Percentiles rank a stretch among this genome's conserved stretches.
phyloP scores from a whole-genome alignment of 2,888 invertebrate species.

The Drosophila seclusa region DNA sequence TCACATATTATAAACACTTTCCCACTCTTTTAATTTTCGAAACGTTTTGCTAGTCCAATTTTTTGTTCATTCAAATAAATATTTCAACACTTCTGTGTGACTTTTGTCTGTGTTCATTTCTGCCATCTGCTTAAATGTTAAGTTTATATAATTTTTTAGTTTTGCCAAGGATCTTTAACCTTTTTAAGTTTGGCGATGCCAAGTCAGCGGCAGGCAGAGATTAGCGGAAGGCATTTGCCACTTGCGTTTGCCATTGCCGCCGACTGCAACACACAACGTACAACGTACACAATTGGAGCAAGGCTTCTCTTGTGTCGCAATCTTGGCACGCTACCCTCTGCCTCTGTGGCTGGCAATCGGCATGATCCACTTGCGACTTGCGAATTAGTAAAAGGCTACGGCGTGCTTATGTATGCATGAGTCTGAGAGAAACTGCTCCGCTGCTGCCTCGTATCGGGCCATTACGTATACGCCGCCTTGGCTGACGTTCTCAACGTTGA shows the following conservation, averaged over 20 bases:
- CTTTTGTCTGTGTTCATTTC: not conserved
- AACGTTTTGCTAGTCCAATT: not conserved
- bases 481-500: conserved; percentile 31
- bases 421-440: conserved; percentile 13
- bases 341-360: conserved; percentile 27
- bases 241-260: conserved; percentile 16
- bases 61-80: not conserved
- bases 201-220: conserved; percentile 13
- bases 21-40: not conserved
- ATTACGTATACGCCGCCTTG: conserved; percentile 67
- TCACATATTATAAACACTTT: not conserved
- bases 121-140: not conserved
- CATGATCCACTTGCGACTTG: conserved; percentile 62
- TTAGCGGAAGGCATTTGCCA: conserved; percentile 31
- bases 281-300: conserved; percentile 38
- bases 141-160: not conserved
- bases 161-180: conserved; percentile 7
- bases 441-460: conserved; percentile 30
- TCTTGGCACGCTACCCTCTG: conserved; percentile 36
- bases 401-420: conserved; percentile 37
- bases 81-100: not conserved
- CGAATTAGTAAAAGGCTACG: conserved; percentile 34
- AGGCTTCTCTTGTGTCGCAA: conserved; percentile 57
- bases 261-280: conserved; percentile 12
- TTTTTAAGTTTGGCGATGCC: conserved; percentile 2